Evolutionary conservation across 2,113 vertebrate genomes (phyloP), one percentile per base, ranked within the genome.

Genomic region (Nematolebias whitei): DNA sequence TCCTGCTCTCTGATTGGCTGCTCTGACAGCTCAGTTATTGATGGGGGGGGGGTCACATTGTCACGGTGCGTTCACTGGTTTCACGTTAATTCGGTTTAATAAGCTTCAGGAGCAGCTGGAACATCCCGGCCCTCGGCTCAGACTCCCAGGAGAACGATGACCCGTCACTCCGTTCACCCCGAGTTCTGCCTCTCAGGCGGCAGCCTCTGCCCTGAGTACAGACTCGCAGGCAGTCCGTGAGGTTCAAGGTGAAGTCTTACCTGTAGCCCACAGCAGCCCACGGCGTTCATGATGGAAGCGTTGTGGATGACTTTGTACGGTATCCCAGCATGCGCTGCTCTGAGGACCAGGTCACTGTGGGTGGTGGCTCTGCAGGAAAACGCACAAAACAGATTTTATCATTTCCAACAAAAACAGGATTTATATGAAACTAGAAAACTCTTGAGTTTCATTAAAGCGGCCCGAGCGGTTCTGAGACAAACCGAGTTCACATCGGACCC

Each of bases 261-360:
- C 96, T 99, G 98, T 61, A 99, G 93, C 12, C 98, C 97, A 24
- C 96, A 98, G 93, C 96, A 98, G 76, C 96, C 98, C 44, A 98
- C 93, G 0, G 97, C 96, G 48, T 93, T 99, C 93, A 99, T 89
- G 84, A 99, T 95, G 63, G 98, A 99, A 50, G 98, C 97, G 47
- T 99, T 99, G 85, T 99, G 98, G 86, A 99, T 92, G 69, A 99
- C 94, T 12, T 72, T 86, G 69, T 98, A 96, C 0, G 94, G 91
- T 84, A 99, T 93, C 65, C 97, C 96, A 87, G 93, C 48, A 73
- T 94, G 89, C 45, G 94, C 90, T 73, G 96, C 98, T 90, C 98
- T 94, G 29, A 99, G 90, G 48, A 98, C 91, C 81, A 99, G 92
- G 85, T 99, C 98, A 19, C 95, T 98, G 90, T 99, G 98, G 2